Percentiles rank a stretch among this genome's conserved stretches.
phyloP scores from a whole-genome alignment of 2,888 invertebrate genomes.

The Sceliomorpha sp. region DNA sequence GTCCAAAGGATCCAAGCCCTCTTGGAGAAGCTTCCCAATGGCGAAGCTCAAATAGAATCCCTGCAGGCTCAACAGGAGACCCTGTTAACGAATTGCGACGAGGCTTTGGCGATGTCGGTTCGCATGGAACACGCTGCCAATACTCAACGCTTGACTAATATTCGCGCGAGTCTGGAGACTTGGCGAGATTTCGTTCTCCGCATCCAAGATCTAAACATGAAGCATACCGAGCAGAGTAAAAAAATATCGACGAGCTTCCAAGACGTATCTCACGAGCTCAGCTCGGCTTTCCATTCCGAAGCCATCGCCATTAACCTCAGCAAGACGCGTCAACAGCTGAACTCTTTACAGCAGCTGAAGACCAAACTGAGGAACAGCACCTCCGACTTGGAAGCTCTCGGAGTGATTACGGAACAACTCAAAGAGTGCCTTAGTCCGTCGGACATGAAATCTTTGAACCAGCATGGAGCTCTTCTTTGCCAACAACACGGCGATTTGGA shows the following conservation, averaged over 20 bases:
- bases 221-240: constrained; percentile 84
- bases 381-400: constrained; percentile 86
- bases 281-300: constrained; percentile 82
- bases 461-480: constrained; percentile 88
- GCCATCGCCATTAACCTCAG: constrained; percentile 83
- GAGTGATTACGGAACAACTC: constrained; percentile 89
- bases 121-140: constrained; percentile 91
- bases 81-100: constrained; percentile 87
- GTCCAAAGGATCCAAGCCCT: constrained; percentile 86
- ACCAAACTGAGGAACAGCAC: constrained; percentile 83
- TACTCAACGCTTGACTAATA: constrained; percentile 88
- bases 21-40: constrained; percentile 85
- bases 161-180: constrained; percentile 89
- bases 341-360: constrained; percentile 84
- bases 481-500: constrained; percentile 91
- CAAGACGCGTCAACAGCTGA: constrained; percentile 85
- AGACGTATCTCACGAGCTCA: constrained; percentile 84
- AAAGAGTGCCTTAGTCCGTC: constrained; percentile 92
- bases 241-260: constrained; percentile 84
- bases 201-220: constrained; percentile 84
- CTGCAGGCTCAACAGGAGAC: constrained; percentile 85
- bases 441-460: constrained; percentile 90
- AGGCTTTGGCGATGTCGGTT: constrained; percentile 88
- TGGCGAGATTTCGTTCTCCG: constrained; percentile 89
- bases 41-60: constrained; percentile 85